Percentiles rank a stretch among this genome's conserved stretches.
Conservation (phyloP, 2,888 invertebrate genomes). For the Acrobasis consociella region DNA sequence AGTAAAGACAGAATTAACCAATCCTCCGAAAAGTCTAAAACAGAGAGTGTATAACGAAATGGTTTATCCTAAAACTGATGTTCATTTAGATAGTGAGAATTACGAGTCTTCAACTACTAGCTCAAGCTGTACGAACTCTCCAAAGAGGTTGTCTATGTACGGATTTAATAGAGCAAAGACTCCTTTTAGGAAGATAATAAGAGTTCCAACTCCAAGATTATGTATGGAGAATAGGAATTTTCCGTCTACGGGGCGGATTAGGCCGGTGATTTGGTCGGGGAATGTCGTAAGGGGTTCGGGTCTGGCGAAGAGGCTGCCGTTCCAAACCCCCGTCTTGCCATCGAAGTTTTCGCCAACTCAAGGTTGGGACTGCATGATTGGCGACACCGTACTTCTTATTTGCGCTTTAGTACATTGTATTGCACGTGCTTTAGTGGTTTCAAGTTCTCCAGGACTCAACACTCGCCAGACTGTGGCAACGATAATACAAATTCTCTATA, state of each 20-base stretch:
- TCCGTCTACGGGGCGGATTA: slow-evolving; percentile 43
- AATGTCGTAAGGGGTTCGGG: slow-evolving; percentile 59
- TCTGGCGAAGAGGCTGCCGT: slow-evolving; percentile 78
- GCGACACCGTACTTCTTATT: slow-evolving; percentile 42
- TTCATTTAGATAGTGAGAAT: slow-evolving; percentile 83
- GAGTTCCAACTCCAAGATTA: slow-evolving; percentile 63
- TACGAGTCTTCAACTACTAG: slow-evolving; percentile 85
- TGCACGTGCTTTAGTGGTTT: slow-evolving; percentile 6
- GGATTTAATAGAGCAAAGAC: slow-evolving; percentile 68
- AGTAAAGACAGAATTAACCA: slow-evolving; percentile 48
- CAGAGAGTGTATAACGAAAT: slow-evolving; percentile 78
- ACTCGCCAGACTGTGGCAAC: too few relatives aligned
- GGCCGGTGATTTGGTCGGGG: slow-evolving; percentile 55
- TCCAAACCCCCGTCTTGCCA: slow-evolving; percentile 73
- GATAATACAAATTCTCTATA: too few relatives aligned
- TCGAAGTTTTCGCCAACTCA: slow-evolving; percentile 76
- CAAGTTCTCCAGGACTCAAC: not conserved
- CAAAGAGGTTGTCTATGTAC: slow-evolving; percentile 79
- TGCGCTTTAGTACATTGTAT: slow-evolving; percentile 36
- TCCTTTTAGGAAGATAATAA: slow-evolving; percentile 64
- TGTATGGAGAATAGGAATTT: slow-evolving; percentile 63
- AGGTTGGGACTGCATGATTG: slow-evolving; percentile 73
- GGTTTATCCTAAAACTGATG: slow-evolving; percentile 80
- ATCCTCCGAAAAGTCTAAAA: slow-evolving; percentile 59
- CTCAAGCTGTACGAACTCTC: slow-evolving; percentile 85